Percentiles rank a stretch among this genome's conserved stretches.
These are phyloP conservation scores for Iguana delicatissima DNA, from an alignment of 2,797 vertebrate species.

Conservation along the genomic window DNA sequence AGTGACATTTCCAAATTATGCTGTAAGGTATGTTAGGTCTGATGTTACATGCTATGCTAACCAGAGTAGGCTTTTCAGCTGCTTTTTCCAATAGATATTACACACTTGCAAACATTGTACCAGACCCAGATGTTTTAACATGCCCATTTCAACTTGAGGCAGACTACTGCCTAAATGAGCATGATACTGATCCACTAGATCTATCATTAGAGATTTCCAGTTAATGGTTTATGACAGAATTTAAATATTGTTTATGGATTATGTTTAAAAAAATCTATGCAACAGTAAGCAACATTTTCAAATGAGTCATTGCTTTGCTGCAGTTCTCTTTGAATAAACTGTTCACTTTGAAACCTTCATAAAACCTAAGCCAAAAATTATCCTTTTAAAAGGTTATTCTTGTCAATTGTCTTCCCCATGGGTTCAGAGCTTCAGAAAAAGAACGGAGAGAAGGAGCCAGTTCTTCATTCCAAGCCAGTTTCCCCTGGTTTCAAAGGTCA, in stretches of 20 bases:
- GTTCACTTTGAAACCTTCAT: conserved; percentile 48
- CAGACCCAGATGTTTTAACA: background rate
- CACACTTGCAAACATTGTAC: background rate
- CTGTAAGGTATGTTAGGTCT: background rate
- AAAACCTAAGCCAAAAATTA: conserved; percentile 59
- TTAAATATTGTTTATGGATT: background rate
- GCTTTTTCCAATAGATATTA: background rate
- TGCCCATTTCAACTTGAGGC: background rate
- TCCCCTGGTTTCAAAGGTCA: conserved; percentile 57
- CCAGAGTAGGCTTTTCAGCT: background rate
- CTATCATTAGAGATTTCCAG: background rate
- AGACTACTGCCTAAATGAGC: background rate
- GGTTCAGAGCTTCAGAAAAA: conserved; percentile 48
- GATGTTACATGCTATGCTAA: background rate
- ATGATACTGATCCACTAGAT: background rate
- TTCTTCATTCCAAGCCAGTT: conserved; percentile 25
- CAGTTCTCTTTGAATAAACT: conserved; percentile 59
- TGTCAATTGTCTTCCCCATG: conserved; percentile 59
- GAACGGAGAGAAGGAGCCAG: conserved; percentile 10
- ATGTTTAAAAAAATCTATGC: background rate
- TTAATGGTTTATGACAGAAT: background rate
- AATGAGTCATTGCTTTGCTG: background rate
- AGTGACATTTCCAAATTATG: too few species aligned
- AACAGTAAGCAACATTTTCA: background rate
- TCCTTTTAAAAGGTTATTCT: conserved; percentile 67